Evolutionary conservation across 2,797 vertebrate species (phyloP).

Genomic region (Oryzias sinensis): DNA sequence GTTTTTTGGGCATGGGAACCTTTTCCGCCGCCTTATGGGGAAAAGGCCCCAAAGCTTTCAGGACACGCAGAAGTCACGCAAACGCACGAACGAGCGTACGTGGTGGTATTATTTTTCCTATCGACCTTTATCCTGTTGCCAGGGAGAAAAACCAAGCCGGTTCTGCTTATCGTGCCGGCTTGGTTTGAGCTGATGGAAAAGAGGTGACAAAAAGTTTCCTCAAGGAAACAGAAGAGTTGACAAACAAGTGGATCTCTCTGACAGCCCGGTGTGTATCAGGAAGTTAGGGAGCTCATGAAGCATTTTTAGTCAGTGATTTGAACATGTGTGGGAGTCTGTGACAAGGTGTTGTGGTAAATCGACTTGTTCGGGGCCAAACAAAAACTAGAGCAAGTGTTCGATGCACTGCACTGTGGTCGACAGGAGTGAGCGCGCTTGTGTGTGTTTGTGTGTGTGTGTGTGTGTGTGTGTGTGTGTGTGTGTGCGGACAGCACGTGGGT

Average conservation of each 20-base stretch:
- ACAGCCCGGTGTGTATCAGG: slow-evolving; percentile 15
- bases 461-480: slow-evolving; percentile 8
- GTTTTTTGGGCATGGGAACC: slow-evolving; percentile 38
- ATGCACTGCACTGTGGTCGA: slow-evolving; percentile 38
- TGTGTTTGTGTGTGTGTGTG: slow-evolving; percentile 12
- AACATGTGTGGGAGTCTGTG: slow-evolving; percentile 21
- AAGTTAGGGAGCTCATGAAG: slow-evolving; percentile 32
- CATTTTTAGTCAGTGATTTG: slow-evolving; percentile 26
- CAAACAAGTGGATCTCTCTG: slow-evolving; percentile 9
- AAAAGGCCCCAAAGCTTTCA: slow-evolving; percentile 14
- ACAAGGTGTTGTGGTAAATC: slow-evolving; percentile 44
- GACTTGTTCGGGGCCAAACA: slow-evolving; percentile 41
- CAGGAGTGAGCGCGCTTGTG: slow-evolving; percentile 15
- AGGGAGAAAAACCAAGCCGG: not conserved
- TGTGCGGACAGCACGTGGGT: slow-evolving; percentile 25
- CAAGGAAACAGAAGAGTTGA: slow-evolving; percentile 23
- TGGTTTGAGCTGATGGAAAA: slow-evolving; percentile 8
- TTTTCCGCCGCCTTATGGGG: slow-evolving; percentile 29
- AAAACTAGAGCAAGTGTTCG: slow-evolving; percentile 61
- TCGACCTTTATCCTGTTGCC: not conserved
- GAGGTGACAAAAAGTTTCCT: slow-evolving; percentile 15
- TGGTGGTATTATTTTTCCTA: slow-evolving; percentile 1
- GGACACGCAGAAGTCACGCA: slow-evolving; percentile 16
- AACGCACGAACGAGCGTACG: slow-evolving; percentile 11
- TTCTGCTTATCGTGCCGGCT: not conserved